phyloP scores from a whole-genome alignment of 2,797 vertebrate species.

The Tapera naevia region DNA sequence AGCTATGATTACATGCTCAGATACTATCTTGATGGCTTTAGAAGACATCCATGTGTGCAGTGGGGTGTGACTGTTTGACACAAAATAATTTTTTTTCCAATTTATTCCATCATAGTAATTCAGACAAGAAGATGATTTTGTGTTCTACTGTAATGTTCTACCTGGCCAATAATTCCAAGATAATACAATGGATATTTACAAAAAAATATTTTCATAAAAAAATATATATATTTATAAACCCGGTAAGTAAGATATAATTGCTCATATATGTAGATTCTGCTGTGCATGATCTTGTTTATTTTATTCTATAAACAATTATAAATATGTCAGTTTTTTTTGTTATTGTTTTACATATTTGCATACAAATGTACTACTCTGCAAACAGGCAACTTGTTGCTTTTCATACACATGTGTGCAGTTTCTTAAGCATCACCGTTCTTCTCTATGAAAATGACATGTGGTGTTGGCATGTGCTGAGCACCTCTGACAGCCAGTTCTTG shows the following conservation, averaged over 20 bases:
- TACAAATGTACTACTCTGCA: neutral
- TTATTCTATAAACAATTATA: neutral
- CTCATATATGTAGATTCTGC: neutral
- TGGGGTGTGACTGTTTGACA: conserved; percentile 73
- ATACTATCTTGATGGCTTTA: conserved; percentile 75
- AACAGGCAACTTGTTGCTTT: neutral
- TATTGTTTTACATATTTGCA: neutral
- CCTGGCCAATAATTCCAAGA: conserved; percentile 41
- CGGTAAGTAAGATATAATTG: conserved; percentile 32
- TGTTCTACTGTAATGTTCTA: conserved; percentile 62
- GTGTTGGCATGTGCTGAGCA: neutral
- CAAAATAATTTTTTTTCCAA: conserved; percentile 72
- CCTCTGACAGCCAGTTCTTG: neutral
- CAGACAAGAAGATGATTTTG: conserved; percentile 71
- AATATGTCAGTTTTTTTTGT: neutral
- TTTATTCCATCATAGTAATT: conserved; percentile 74
- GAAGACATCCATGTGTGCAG: conserved; percentile 69
- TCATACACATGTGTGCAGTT: neutral
- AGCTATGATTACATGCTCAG: conserved; percentile 73
- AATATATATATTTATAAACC: neutral
- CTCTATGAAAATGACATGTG: neutral
- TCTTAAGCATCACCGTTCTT: neutral
- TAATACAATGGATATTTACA: conserved; percentile 50
- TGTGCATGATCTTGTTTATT: neutral
- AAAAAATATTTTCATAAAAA: conserved; percentile 10